Base-by-base conservation (phyloP, 2,888 invertebrate species). In the Acanthosepion pharaonis region DNA sequence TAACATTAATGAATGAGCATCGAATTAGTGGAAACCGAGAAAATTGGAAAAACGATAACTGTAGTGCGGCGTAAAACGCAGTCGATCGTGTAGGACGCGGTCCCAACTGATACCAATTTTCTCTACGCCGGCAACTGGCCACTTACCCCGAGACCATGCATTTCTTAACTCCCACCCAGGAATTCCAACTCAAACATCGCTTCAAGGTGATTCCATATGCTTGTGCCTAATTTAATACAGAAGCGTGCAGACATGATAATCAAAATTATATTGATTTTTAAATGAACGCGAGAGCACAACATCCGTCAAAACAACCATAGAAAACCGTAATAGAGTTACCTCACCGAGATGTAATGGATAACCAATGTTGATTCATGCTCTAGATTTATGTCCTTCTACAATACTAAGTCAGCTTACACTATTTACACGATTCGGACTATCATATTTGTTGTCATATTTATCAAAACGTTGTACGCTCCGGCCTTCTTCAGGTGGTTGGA, bases 161-260 rank as follows among this genome's bases (percentile, higher is more conserved):
- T 33, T 33, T 15, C 11, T 78, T 33, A 15, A 78, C 15, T 78
- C 78, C 78, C 15, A 78, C n/a, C n/a, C n/a, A 15, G 18, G n/a
- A 78, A 78, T 15, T 78, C 15, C n/a, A 78, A 11, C 11, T n/a
- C 4, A 78, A 78, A 78, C 78, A 78, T 78, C 78, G 78, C 78
- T 78, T 78, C n/a, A 78, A 78, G 78, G 78, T 78, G 78, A 78
- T 78, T 78, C 78, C 78, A 78, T 78, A 78, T 78, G 78, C 78
- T 78, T 78, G n/a, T n/a, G 78, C 78, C 33, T 78, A 78, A 78
- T 78, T 78, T 15, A 78, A 78, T 78, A 78, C 78, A 78, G n/a
- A 78, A 78, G 4, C 11, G 15, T 78, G 78, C n/a, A 78, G n/a
- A 33, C 15, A 78, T 78, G 15, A 33, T 78, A 78, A 78, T 78